Base-by-base conservation (phyloP, 2,888 invertebrate genomes). In the Pheosia tremula region DNA sequence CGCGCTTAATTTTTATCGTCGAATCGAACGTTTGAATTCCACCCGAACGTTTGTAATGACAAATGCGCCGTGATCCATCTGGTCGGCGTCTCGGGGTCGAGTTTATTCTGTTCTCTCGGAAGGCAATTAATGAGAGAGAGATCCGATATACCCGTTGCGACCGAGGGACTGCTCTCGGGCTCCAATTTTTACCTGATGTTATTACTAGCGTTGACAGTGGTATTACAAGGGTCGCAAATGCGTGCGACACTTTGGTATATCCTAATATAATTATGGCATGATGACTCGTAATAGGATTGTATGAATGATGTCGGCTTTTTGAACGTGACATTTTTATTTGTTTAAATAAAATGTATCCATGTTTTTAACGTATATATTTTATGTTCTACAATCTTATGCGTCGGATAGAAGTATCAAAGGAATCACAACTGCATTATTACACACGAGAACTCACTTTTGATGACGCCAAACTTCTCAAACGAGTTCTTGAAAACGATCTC, bases 111-210 rank as follows among this genome's bases (percentile, higher is more conserved):
- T 85, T 80, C 84, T 80, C 75, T 72, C 72, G 68, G 2, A 24
- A 77, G 83, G 86, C 87, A 89, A 90, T 89, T 90, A 88, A 87
- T 82, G 85, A 86, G 81, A 85, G 88, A 88, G 90, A 89, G 82
- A 80, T 79, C 81, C 78, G 83, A 87, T 87, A 84, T 83, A 69
- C 74, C 85, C 74, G 78, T 83, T 80, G 82, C 84, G 77, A 70
- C 75, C 70, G 79, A 80, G 85, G 88, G 88, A 84, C 85, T 84
- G 85, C 80, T 84, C 24, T 88, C 74, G 81, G 83, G 81, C 82
- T 82, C 82, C 82, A 87, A 88, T 89, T 92, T 92, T 91, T 93
- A 92, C 92, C 92, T 92, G 93, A 86, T 83, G 85, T 88, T 87
- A 89, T 88, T 86, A 85, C 86, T 75, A 81, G 80, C 85, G 89